Base-by-base conservation (phyloP, 2,797 vertebrate species). In the Oreochromis mossambicus region DNA sequence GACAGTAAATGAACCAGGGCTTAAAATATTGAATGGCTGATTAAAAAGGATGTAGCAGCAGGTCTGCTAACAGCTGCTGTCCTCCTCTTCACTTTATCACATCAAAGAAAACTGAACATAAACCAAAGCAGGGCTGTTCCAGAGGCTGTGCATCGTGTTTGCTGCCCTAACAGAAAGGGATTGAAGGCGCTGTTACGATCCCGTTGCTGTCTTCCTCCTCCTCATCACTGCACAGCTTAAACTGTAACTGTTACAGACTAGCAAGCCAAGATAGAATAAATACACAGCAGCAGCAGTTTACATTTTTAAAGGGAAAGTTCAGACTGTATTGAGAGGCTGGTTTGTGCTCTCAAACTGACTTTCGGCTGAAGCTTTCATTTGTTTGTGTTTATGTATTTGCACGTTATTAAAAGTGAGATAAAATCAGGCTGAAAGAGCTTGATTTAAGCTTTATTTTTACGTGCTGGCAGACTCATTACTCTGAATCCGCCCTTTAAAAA, bases 391-490 rank as follows among this genome's bases (percentile, higher is more conserved):
- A 24, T 68, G 21, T 26, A 1, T 43, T 70, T 15, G 34, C 21
- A 68, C 1, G 0, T 41, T 41, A 4, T 68, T 9, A 24, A 68
- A 68, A 14, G 63, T 43, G 36, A 68, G 5, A 21, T 24, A 8
- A 14, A 41, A 41, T 24, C 63, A 9, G 34, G 61, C 13, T 41
- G 1, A 21, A 38, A 38, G 34, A 21, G 19, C 61, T 0, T 8
- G 19, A 66, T 66, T 66, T 41, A 5, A 41, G 36, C n/a, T 66
- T 21, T 13, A 3, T 66, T 66, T 66, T 11, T 34, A 36, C 0
- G 0, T 21, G 58, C 32, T 41, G 61, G 1, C 0, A 2, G 6
- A 17, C 14, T 48, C 46, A 17, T 17, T 50, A 50, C 46, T 48
- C 36, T 68, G 36, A 24, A 21, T 68, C n/a, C 3, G 11, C 11